Conservation (phyloP, 2,888 invertebrate genomes). For the Microctonus aethiopoides region DNA sequence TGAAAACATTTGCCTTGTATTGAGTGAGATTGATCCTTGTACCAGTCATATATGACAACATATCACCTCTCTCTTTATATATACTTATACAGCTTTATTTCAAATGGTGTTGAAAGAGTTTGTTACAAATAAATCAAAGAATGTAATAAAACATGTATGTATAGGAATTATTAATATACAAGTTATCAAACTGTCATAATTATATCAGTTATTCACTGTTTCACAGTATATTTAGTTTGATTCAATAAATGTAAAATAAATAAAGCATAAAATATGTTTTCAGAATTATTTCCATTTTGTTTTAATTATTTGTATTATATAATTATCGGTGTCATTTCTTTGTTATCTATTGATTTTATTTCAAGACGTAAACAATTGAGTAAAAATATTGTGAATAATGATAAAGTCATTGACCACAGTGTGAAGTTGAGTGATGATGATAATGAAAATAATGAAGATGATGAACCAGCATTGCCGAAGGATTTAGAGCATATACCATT, state of each 20-base stretch:
- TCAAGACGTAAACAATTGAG: slow-evolving; percentile 8
- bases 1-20: not conserved
- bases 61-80: not conserved
- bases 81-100: too few species aligned
- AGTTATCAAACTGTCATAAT: too few species aligned
- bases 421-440: not conserved
- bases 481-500: slow-evolving; percentile 78
- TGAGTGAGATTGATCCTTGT: not conserved
- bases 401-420: slow-evolving; percentile 1
- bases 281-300: slow-evolving; percentile 62
- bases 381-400: slow-evolving; percentile 16
- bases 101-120: not conserved
- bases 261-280: slow-evolving; percentile 43
- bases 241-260: not conserved
- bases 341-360: slow-evolving; percentile 43
- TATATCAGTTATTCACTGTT: too few species aligned
- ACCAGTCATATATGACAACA: not conserved
- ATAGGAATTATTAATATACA: not conserved
- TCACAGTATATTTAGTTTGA: too few species aligned
- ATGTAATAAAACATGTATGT: too few species aligned
- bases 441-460: slow-evolving; percentile 41
- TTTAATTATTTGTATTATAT: slow-evolving; percentile 64
- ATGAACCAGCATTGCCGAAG: slow-evolving; percentile 73
- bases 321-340: slow-evolving; percentile 54
- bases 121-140: too few species aligned